These are phyloP conservation scores for Batillaria attramentaria DNA, from an alignment of 1,140 invertebrate genomes.

Conservation along the genomic window DNA sequence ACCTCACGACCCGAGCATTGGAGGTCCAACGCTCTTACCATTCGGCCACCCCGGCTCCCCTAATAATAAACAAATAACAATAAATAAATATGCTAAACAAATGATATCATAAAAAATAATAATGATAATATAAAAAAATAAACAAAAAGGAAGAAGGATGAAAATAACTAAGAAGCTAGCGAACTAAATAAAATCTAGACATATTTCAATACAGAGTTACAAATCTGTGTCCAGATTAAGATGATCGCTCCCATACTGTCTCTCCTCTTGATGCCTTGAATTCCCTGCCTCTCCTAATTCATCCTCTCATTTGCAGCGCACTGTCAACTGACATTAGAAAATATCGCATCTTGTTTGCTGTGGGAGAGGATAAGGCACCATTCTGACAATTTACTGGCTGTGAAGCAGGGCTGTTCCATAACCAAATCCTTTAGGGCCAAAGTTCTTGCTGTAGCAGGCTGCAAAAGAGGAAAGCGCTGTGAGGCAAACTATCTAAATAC, in stretches of 20 bases:
- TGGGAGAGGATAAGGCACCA: too few species aligned
- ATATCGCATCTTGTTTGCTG: too few species aligned
- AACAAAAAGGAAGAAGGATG: not conserved
- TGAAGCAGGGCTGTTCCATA: constrained; percentile 69
- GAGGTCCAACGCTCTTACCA: too few species aligned
- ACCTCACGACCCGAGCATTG: too few species aligned
- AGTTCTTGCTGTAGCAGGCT: constrained; percentile 91
- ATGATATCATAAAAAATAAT: not conserved
- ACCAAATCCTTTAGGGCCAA: constrained; percentile 92
- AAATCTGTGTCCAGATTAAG: not conserved
- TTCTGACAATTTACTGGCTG: constrained; percentile 18
- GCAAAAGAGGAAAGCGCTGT: constrained; percentile 34
- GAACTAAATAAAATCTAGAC: not conserved
- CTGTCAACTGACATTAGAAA: too few species aligned
- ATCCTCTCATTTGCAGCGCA: not conserved
- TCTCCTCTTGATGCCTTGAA: not conserved
- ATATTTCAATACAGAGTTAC: not conserved
- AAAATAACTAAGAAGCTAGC: not conserved
- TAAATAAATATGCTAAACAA: not conserved
- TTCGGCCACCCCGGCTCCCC: too few species aligned
- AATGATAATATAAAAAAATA: not conserved
- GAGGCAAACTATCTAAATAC: not conserved
- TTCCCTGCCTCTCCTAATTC: not conserved
- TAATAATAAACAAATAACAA: not conserved
- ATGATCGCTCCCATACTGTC: not conserved